These are phyloP conservation scores for Propithecus perrieri DNA, from an alignment of 2,797 vertebrate species.

Conservation along the genomic window DNA sequence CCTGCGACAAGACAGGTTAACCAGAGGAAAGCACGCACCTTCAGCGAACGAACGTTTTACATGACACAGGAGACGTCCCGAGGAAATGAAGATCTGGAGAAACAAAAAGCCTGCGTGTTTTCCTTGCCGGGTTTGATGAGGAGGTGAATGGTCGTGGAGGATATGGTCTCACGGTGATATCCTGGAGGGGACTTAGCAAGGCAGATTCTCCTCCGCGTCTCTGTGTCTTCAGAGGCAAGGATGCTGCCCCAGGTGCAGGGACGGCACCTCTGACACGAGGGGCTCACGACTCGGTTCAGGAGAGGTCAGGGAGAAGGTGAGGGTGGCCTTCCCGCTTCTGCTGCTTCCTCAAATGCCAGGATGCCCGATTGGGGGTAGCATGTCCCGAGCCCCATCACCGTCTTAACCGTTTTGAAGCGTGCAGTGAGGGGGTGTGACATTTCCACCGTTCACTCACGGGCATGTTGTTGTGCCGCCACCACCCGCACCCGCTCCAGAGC, in stretches of 20 bases:
- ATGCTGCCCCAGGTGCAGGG: too few species aligned
- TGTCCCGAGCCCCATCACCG: not conserved
- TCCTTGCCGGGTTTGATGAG: not conserved
- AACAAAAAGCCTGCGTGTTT: not conserved
- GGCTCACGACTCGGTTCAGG: not conserved
- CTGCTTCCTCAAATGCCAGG: not conserved
- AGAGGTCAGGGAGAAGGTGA: too few species aligned
- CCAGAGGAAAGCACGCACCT: not conserved
- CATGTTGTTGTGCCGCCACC: rapidly evolving
- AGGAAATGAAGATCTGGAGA: not conserved
- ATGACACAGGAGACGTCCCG: not conserved
- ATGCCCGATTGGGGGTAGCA: rapidly evolving
- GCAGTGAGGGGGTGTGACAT: rapidly evolving
- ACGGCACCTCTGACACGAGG: not conserved
- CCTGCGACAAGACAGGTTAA: not conserved
- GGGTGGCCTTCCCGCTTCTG: not conserved
- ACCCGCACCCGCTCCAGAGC: not conserved
- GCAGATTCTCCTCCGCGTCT: too few species aligned
- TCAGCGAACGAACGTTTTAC: not conserved
- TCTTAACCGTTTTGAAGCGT: rapidly evolving
- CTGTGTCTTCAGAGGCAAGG: not conserved
- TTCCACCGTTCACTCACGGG: too few species aligned
- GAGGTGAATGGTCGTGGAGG: not conserved
- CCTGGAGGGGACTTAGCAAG: not conserved
- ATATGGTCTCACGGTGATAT: rapidly evolving